A percentile compares a stretch with the other conserved stretches of the same genome.
Evolutionary conservation across 2,797 vertebrate species (phyloP).

Genomic region (Pseudochirops cupreus): DNA sequence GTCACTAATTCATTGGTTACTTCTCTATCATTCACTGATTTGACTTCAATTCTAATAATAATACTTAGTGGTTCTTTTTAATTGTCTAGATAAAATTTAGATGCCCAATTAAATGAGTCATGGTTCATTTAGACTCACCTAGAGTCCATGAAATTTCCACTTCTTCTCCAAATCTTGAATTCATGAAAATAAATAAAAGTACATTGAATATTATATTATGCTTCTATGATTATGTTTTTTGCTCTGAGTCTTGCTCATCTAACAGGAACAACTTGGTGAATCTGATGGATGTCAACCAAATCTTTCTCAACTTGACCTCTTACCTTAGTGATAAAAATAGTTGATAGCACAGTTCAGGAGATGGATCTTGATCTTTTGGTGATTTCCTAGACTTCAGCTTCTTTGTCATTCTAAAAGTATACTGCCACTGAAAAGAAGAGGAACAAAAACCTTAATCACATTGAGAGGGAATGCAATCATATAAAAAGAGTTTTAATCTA

Average conservation of each 20-base stretch:
- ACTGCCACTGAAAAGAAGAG: background rate
- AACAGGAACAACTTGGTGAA: background rate
- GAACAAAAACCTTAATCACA: background rate
- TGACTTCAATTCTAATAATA: background rate
- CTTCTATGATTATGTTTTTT: background rate
- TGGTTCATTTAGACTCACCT: background rate
- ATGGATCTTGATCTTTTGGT: background rate
- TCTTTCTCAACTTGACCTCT: background rate
- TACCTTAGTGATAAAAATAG: background rate
- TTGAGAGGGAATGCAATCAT: background rate
- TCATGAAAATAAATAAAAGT: background rate
- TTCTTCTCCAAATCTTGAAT: background rate
- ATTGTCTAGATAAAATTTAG: background rate
- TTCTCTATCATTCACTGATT: background rate
- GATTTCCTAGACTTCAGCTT: background rate
- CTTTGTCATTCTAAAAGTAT: background rate
- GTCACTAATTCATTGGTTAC: background rate
- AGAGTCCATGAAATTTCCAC: background rate
- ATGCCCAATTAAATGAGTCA: background rate
- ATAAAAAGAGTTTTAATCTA: background rate
- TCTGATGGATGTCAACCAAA: background rate
- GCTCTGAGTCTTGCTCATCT: background rate
- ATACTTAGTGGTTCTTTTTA: background rate
- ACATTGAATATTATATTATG: background rate
- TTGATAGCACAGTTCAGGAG: background rate